These are phyloP conservation scores for Heterotilapia buettikoferi DNA, from an alignment of 2,113 vertebrate species.

Conservation along the genomic window DNA sequence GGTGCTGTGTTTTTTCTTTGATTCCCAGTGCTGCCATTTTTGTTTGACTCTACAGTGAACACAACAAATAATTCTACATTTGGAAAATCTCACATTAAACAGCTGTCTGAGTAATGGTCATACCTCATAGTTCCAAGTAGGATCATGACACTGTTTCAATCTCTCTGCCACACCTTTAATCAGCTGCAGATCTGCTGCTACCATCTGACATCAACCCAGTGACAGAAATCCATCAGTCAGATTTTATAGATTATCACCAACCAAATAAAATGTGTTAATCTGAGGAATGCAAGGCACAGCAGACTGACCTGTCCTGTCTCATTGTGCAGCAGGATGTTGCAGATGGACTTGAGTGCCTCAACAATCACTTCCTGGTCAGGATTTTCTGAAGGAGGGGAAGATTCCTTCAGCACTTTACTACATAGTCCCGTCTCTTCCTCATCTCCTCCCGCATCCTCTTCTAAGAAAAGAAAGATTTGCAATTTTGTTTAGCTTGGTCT, in stretches of 20 bases:
- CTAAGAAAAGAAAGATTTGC: background rate
- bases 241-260: background rate
- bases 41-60: background rate
- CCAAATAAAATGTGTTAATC: background rate
- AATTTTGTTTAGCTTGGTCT: background rate
- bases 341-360: constrained; percentile 89
- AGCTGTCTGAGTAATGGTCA: background rate
- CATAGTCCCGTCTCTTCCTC: background rate
- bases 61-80: background rate
- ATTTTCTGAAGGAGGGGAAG: constrained; percentile 47
- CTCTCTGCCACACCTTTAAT: constrained; percentile 77
- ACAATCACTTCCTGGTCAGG: constrained; percentile 80
- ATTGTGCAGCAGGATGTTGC: constrained; percentile 88
- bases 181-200: constrained; percentile 73
- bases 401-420: background rate
- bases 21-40: background rate
- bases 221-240: background rate
- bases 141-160: constrained; percentile 74
- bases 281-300: background rate
- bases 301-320: constrained; percentile 65
- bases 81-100: background rate
- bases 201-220: constrained; percentile 51
- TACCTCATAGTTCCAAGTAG: constrained; percentile 77
- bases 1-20: background rate
- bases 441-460: background rate